Evolutionary conservation across 2,888 invertebrate genomes (phyloP), one percentile per base, ranked within the genome.

Genomic region (Drosophila subsilvestris): DNA sequence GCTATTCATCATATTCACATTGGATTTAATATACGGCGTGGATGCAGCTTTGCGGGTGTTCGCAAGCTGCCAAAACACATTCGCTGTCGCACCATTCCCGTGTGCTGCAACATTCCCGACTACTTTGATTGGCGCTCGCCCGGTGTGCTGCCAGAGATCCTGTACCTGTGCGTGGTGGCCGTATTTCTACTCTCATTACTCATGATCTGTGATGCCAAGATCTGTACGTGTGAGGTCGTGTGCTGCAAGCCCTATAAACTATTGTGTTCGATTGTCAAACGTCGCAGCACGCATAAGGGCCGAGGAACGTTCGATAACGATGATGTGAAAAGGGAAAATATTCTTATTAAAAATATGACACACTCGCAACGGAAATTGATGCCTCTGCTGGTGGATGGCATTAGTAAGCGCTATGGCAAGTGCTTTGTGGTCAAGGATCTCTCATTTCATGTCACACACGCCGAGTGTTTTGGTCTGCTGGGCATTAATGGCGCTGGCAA

Each of bases 401-500:
- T 97, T 14, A 94, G 95, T 14, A 97, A 97, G 90, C 94, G 93
- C 83, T 97, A 97, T 86, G 94, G 94, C 6, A 93, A 93, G 0
- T 93, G 95, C 62, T 90, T 95, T 47, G 97, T 97, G 0, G 97
- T 98, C 0, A 95, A 96, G 88, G 95, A 95, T 76, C 92, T 96
- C 4, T 95, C 94, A 0, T 93, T 94, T 70, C 92, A 93, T 7
- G 81, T 90, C 0, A 58, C 78, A 6, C 71, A 94, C 56, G 94
- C 94, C 5, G 97, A 96, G 91, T 96, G 96, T 85, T 97, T 97
- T 83, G 97, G 96, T 8, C 91, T 97, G 20, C 92, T 97, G 42
- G 96, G 97, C 0, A 95, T 96, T 0, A 97, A 97, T 89, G 97
- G 97, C 4, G 96, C 97, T 1, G 97, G 97, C 0, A 97, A 97